Evolutionary conservation across 2,888 invertebrate genomes (phyloP), one percentile per base, ranked within the genome.

Genomic region (Eupithecia tripunctaria): DNA sequence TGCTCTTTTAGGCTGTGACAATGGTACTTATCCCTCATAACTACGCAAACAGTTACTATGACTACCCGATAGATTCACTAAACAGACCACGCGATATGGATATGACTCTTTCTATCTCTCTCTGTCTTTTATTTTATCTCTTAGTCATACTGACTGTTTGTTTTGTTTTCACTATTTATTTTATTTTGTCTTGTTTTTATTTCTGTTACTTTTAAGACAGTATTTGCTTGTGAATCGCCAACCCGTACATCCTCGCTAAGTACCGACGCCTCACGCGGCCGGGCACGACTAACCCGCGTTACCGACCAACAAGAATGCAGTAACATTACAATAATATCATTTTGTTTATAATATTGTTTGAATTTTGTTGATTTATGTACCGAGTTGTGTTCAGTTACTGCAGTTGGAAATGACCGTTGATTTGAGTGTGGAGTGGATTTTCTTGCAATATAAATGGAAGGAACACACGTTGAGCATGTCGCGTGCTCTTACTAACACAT

Each of bases 101-200:
- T 93, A 93, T 92, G 91, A 90, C 91, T 92, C 81, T 91, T 86
- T 90, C 89, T 91, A 76, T 89, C 86, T 92, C 87, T 91, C 75
- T 92, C 92, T 94, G 81, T 92, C 90, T 93, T 90, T 93, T 91
- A 85, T 90, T 94, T 89, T 84, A 81, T 87, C 88, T 90, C 87
- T 91, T 68, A 94, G 94, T 94, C 94, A 94, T 94, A 94, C 93
- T 94, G 94, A 94, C 94, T 94, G 94, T 94, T 94, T 94, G 94
- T 87, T 93, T 94, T 92, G 36, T 84, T 90, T 88, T 85, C 79
- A 83, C 82, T 82, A 84, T 82, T 82, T 81, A 86, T 81, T 81
- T 81, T 81, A 38, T 68, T 83, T 84, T 81, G 80, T 82, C 84
- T 81, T 86, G 85, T 86, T 84, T 86, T 84, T 85, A 83, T 83